Base-by-base conservation (phyloP, 2,888 invertebrate genomes). In the Synanthedon tipuliformis region DNA sequence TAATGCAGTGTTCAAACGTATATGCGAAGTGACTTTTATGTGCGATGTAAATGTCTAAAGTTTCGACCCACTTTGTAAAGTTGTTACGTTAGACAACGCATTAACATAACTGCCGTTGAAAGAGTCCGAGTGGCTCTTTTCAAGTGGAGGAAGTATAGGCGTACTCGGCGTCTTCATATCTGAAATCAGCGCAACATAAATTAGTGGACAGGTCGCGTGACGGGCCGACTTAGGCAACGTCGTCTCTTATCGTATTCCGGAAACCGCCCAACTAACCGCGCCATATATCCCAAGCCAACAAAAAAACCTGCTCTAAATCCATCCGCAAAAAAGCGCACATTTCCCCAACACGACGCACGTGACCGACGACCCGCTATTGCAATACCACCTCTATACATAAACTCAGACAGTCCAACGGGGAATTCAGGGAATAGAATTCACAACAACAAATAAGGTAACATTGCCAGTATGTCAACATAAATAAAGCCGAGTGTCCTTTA, bases 401-500 rank as follows among this genome's bases (percentile, higher is more conserved):
- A 54, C 59, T 48, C 53, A 57, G 61, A 80, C 62, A 73, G 75
- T 78, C 59, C 58, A 70, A 68, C 67, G 70, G 62, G 54, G 60
- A 56, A 64, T 55, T 51, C 56, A 51, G 55, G 62, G 64, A 66
- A 65, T 61, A 63, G 65, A 61, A 64, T 68, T 67, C 67, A 70
- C 68, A 61, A 73, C 75, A 72, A 76, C 75, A 80, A 81, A 81
- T 81, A 81, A 81, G 78, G 79, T 74, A 83, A 83, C 81, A 76
- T 78, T 83, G 78, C 78, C 80, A 75, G 81, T 86, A 82, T 78
- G 81, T 82, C 81, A 79, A 81, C 85, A 82, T 84, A 81, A 84
- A 86, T 87, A 87, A 85, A 84, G 85, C 81, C 74, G 83, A 86
- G 81, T 82, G 82, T 87, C 86, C 84, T 84, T 84, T 85, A 86